Evolutionary conservation across 2,888 invertebrate species (phyloP), one percentile per base, ranked within the genome.

Genomic region (Leptopilina drosophilae): DNA sequence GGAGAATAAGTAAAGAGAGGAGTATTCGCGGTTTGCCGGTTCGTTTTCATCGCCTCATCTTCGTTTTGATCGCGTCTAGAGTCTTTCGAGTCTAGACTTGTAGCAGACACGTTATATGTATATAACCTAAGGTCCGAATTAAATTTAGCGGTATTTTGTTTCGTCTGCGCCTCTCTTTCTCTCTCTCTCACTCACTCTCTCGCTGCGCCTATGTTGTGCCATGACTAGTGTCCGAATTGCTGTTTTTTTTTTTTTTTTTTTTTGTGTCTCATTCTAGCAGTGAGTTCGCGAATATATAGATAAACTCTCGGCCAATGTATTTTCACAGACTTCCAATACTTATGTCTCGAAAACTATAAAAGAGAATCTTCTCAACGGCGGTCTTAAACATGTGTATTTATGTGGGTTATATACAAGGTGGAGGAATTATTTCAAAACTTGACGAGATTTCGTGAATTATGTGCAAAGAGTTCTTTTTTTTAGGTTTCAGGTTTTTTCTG

Each of bases 101-200:
- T 84, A 86, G 87, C 88, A 90, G 89, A 90, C 33, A 33, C 89
- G 87, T 86, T 87, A 88, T 49, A 49, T 11, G 4, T 88, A 33
- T 33, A 33, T 33, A 33, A 33, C 33, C 88, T 87, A 89, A 89
- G 85, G 85, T 86, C 83, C 83, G 84, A 87, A 89, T 88, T 89
- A 89, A 89, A 89, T 89, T 89, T 89, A 89, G 89, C 88, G 85
- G 87, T 85, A 89, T 89, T 89, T 89, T 89, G 87, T 89, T 88
- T 87, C 88, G 87, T 87, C 87, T 87, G 87, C 84, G 40, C 14
- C 64, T 33, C 33, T 33, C 64, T 64, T 33, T 40, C 14, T 33
- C 64, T 12, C 33, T 42, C 42, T 42, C 42, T 42, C n/a, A n/a
- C n/a, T 42, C 42, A 8, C 42, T 33, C 33, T 33, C 33, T 33